phyloP scores from a whole-genome alignment of 2,797 vertebrate genomes.

The Phrynocephalus guinanensis region DNA sequence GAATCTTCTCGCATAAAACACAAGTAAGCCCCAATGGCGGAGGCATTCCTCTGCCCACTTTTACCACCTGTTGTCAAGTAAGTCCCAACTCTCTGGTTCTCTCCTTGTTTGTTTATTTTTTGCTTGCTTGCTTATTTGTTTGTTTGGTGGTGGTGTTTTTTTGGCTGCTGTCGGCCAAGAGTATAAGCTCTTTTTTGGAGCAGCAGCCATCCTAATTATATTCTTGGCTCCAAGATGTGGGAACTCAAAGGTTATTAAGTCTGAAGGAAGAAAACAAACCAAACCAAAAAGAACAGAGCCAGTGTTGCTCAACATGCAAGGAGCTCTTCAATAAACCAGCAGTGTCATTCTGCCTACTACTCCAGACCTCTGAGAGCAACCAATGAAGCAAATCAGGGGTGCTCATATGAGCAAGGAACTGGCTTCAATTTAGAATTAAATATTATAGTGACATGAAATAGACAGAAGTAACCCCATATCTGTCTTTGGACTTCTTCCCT shows the following conservation, averaged over 20 bases:
- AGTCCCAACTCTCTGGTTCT: not conserved
- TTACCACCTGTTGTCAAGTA: conserved; percentile 15
- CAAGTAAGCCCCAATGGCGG: conserved; percentile 25
- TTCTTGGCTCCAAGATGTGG: conserved; percentile 2
- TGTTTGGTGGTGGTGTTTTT: not conserved
- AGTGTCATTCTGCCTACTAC: not conserved
- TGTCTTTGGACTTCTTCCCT: not conserved
- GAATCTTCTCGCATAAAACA: conserved; percentile 40
- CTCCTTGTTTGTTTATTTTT: not conserved
- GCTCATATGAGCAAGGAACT: not conserved
- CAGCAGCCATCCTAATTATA: not conserved
- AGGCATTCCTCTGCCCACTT: not conserved
- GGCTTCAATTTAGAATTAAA: no score
- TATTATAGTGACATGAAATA: not conserved
- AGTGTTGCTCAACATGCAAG: not conserved
- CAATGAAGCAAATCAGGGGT: not conserved
- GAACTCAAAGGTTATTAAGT: not conserved
- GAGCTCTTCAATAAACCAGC: not conserved
- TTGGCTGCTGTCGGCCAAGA: not conserved
- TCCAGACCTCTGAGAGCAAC: not conserved
- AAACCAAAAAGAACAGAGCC: not conserved
- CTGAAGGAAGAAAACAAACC: not conserved
- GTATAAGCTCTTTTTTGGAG: not conserved
- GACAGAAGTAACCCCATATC: no score
- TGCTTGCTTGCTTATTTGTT: no score